These are phyloP conservation scores for Penaeus japonicus DNA, from an alignment of 1,140 invertebrate genomes.

Conservation along the genomic window DNA sequence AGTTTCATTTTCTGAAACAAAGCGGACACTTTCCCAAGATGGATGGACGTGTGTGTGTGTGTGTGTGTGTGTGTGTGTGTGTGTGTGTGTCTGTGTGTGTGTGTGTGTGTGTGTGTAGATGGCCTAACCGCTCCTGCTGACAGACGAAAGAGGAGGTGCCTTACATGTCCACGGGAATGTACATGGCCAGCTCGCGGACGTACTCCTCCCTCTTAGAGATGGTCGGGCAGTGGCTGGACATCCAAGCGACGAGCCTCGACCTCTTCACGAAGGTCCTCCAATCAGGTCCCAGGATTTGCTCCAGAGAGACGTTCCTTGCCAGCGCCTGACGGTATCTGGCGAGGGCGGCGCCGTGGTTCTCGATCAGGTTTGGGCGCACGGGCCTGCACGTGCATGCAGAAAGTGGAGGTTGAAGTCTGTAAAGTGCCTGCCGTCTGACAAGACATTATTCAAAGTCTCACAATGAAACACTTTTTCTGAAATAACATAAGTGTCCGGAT, in stretches of 20 bases:
- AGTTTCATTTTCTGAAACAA: too few relatives aligned
- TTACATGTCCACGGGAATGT: constrained; percentile 69
- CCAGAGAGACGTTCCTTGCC: neutral
- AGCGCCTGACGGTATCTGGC: neutral
- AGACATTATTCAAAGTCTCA: neutral
- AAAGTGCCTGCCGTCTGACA: neutral
- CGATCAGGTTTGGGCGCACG: neutral
- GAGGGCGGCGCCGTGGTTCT: neutral
- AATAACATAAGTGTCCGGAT: neutral
- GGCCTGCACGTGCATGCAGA: neutral
- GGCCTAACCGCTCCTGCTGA: too few relatives aligned
- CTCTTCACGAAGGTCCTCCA: neutral
- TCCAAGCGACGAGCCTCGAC: constrained; percentile 64
- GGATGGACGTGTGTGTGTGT: too few relatives aligned
- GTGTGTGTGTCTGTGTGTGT: too few relatives aligned
- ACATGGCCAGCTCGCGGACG: constrained; percentile 65
- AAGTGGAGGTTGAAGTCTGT: neutral
- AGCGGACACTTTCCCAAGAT: too few relatives aligned
- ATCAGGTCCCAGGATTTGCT: neutral
- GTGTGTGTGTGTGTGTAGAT: too few relatives aligned
- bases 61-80: too few relatives aligned
- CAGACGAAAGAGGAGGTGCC: constrained; percentile 66
- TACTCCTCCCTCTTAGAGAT: constrained; percentile 64
- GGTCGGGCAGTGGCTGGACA: constrained; percentile 68
- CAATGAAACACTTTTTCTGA: neutral